Base-by-base conservation (phyloP, 2,888 invertebrate genomes). In the Crematogaster levior region DNA sequence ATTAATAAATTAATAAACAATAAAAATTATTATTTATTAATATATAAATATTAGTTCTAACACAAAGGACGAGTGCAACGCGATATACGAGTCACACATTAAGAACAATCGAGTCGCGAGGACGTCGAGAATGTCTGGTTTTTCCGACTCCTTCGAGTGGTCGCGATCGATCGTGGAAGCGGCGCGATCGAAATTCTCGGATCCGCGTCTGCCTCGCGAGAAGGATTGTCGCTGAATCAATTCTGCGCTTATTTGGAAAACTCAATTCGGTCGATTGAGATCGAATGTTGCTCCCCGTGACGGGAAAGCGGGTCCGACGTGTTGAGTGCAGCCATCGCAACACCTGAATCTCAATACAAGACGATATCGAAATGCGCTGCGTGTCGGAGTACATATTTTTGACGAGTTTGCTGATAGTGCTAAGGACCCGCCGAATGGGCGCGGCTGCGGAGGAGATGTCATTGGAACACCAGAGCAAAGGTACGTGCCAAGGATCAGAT, bases 381-480 rank as follows among this genome's bases (percentile, higher is more conserved):
- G 91, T 92, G 91, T 93, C 86, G 90, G 87, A 89, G 90, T 91
- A 92, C 88, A 90, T 92, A 91, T 91, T 93, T 88, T 89, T 93
- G 89, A 91, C 92, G 90, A 90, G 92, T 91, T 90, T 93, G 91
- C 92, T 93, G 92, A 84, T 89, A 84, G 68, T 88, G 34, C 80
- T 89, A 43, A 81, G 83, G 73, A 82, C 81, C 40, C 84, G 82
- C 53, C 84, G 83, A 21, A 75, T 82, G 46, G 65, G 90, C 87
- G 88, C 88, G 88, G 91, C 90, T 87, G 90, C 89, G 77, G 92
- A 92, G 87, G 92, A 90, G 85, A 3, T 7, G 60, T 84, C 89
- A n/a, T n/a, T n/a, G 66, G 93, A 93, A 89, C 92, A 91, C 86
- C 90, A 91, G 88, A 93, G 91, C 92, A 94, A 93, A 93, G 93